Evolutionary conservation across 2,113 vertebrate species (phyloP).

Genomic region (Glareola pratincola): DNA sequence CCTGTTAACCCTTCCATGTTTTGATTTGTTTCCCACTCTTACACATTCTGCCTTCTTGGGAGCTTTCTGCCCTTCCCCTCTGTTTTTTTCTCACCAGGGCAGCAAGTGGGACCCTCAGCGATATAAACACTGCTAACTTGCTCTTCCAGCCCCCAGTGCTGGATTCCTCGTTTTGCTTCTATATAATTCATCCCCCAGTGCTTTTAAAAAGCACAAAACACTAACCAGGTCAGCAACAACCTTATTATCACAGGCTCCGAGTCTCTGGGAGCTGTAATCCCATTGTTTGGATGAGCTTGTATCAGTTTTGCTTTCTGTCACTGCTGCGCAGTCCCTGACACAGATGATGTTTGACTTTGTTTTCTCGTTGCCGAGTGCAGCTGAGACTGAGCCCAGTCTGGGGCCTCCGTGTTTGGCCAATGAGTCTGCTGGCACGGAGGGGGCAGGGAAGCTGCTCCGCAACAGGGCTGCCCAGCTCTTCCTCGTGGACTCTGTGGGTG

Average conservation of each 20-base stretch:
- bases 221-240: conserved; percentile 56
- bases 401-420: neutral
- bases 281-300: conserved; percentile 53
- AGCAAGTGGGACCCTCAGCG: neutral
- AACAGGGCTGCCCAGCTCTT: neutral
- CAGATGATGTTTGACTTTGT: conserved; percentile 64
- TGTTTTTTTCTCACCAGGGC: neutral
- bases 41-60: neutral
- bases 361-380: conserved; percentile 9
- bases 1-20: neutral
- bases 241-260: conserved; percentile 9
- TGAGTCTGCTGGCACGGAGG: fast-evolving
- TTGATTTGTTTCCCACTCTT: neutral
- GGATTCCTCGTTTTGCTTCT: neutral
- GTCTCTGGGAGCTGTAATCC: conserved; percentile 54
- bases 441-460: neutral
- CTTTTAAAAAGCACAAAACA: conserved; percentile 14
- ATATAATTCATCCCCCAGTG: neutral
- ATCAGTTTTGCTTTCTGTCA: conserved; percentile 54
- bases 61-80: neutral
- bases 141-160: neutral
- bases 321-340: conserved; percentile 23
- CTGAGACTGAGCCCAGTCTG: conserved; percentile 31
- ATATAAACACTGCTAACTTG: neutral
- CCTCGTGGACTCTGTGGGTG: neutral